phyloP scores from a whole-genome alignment of 1,140 invertebrate genomes.

The Dendrolimus kikuchii region DNA sequence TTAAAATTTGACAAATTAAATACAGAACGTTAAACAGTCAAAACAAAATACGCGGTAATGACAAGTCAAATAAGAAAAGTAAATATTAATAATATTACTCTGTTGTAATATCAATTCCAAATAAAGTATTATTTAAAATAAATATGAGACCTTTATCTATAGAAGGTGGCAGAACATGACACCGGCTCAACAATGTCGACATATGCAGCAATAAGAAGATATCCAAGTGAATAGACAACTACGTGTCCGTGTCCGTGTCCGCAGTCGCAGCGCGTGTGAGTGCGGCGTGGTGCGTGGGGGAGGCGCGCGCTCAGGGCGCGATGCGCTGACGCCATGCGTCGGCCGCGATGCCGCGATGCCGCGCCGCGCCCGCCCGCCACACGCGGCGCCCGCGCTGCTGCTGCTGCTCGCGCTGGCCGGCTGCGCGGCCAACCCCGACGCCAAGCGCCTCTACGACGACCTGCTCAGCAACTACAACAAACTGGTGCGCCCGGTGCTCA shows the following conservation, averaged over 20 bases:
- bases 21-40: too few relatives aligned
- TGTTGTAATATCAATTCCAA: too few relatives aligned
- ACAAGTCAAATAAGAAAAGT: too few relatives aligned
- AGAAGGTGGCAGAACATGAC: too few relatives aligned
- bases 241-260: background rate
- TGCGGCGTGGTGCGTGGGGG: slow-evolving; percentile 3
- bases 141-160: too few relatives aligned
- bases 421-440: slow-evolving; percentile 89
- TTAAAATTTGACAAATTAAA: too few relatives aligned
- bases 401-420: slow-evolving; percentile 63
- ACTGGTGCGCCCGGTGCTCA: slow-evolving; percentile 92
- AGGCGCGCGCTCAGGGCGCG: slow-evolving; percentile 33
- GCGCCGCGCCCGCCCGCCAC: slow-evolving; percentile 28
- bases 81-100: too few relatives aligned
- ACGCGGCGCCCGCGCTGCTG: slow-evolving; percentile 37
- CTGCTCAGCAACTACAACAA: slow-evolving; percentile 96
- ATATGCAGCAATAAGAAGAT: too few relatives aligned
- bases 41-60: too few relatives aligned
- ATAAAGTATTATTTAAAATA: too few relatives aligned
- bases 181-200: too few relatives aligned
- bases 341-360: slow-evolving; percentile 37
- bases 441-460: slow-evolving; percentile 92
- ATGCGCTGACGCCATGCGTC: slow-evolving; percentile 62
- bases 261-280: slow-evolving; percentile 1
- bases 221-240: too few relatives aligned